Evolutionary conservation across 2,797 vertebrate genomes (phyloP), one percentile per base, ranked within the genome.

Genomic region (Nannoperca obscura): DNA sequence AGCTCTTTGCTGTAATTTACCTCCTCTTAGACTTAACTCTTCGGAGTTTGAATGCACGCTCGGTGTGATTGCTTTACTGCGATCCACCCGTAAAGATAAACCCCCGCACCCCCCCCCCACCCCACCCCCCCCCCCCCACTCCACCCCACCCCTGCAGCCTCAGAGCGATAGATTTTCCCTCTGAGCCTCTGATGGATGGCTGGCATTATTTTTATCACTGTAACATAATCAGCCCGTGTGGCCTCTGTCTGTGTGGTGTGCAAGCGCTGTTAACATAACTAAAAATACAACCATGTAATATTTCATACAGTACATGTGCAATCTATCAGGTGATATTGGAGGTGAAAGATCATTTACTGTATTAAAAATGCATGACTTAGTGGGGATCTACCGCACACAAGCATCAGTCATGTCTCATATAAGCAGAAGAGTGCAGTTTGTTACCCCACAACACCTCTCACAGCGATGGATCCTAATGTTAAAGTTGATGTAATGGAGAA

Each of bases 351-450:
- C 83, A 83, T 85, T 92, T 88, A 74, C 76, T 32, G 68, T 42
- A 87, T 92, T 88, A 92, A 93, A 93, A 89, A 91, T 93, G 83
- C 76, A 91, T 78, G 83, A 84, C 40, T 82, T 82, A 71, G 79
- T 83, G 68, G 74, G 78, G 84, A 86, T 81, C 53, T 60, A 36
- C 72, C 30, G 14, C 66, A 60, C 69, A 44, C 27, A 11, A 4
- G 50, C 77, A 83, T 90, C 87, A 75, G 57, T 80, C 89, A 81
- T 1, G 24, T 52, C 15, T 55, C 34, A 30, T 24, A 72, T 14
- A 1, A 54, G 73, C 32, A 13, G 63, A 34, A 24, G 65, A 42
- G 27, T 22, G 44, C 63, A 38, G 76, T 76, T 79, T 72, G 34
- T 34, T 60, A n/a, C 14, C 24, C 55, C 53, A 32, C 61, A 49